Conservation (phyloP, 2,113 vertebrate species). For the Poeciliopsis retropinna region DNA sequence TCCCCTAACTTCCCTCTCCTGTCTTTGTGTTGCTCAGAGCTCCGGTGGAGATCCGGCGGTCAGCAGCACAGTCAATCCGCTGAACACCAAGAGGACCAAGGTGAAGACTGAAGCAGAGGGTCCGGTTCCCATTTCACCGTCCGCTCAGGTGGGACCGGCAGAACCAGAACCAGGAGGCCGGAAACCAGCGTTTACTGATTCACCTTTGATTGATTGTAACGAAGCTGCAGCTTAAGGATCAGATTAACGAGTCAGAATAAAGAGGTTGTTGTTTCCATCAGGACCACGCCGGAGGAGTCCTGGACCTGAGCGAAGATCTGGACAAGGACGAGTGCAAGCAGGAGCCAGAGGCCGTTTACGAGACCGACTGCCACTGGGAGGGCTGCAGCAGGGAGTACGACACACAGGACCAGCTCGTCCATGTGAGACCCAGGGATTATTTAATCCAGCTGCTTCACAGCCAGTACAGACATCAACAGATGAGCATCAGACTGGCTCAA, state of each 20-base stretch:
- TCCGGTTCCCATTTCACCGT: slow-evolving; percentile 75
- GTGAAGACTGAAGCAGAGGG: slow-evolving; percentile 90
- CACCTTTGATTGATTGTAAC: slow-evolving; percentile 20
- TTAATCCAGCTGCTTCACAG: background rate
- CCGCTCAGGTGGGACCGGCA: slow-evolving; percentile 61
- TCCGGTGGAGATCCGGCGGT: slow-evolving; percentile 94
- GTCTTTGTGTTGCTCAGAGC: slow-evolving; percentile 73
- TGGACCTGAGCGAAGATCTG: slow-evolving; percentile 94
- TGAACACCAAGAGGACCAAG: slow-evolving; percentile 94
- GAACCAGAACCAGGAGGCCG: background rate
- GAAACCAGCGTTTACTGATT: slow-evolving; percentile 4
- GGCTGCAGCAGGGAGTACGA: slow-evolving; percentile 94
- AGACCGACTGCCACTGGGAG: slow-evolving; percentile 99
- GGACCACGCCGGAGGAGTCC: slow-evolving; percentile 85
- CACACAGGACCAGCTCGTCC: slow-evolving; percentile 97
- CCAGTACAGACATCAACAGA: too few relatives aligned
- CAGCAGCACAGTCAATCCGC: slow-evolving; percentile 93
- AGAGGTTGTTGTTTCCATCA: slow-evolving; percentile 49
- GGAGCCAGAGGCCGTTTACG: slow-evolving; percentile 94
- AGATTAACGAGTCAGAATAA: background rate
- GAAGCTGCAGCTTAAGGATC: slow-evolving; percentile 7
- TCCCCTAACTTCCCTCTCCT: background rate
- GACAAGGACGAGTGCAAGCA: slow-evolving; percentile 98
- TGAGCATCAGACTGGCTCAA: too few relatives aligned
- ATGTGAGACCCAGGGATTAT: slow-evolving; percentile 82